Conservation (phyloP, 2,113 vertebrate genomes). For the Pelobates fuscus region DNA sequence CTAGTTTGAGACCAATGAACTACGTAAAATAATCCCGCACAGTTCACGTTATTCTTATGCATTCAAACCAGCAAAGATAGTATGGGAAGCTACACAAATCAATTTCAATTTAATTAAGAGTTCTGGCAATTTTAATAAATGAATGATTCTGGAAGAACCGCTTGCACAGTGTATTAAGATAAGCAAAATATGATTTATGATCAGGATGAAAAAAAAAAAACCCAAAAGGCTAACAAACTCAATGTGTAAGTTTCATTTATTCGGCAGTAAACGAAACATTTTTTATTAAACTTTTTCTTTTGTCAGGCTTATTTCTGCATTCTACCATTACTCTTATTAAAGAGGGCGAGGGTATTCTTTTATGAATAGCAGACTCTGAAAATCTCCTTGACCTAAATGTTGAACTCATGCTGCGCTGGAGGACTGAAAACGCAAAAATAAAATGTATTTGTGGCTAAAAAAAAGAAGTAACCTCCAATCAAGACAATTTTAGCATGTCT, state of each 20-base stretch:
- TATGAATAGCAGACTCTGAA: conserved; percentile 10
- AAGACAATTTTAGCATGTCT: background rate
- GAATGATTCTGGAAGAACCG: background rate
- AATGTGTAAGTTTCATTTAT: background rate
- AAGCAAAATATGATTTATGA: background rate
- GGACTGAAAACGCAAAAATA: conserved; percentile 6
- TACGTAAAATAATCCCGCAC: no score
- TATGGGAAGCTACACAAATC: no score
- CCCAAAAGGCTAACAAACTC: background rate
- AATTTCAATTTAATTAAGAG: background rate
- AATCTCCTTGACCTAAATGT: conserved; percentile 13
- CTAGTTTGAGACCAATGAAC: no score
- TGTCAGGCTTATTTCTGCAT: background rate
- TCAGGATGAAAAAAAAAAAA: background rate
- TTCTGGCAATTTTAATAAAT: background rate
- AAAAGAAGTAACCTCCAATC: background rate
- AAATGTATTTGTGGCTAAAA: background rate
- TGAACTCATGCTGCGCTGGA: conserved; percentile 6
- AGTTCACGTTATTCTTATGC: no score
- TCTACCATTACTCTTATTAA: background rate
- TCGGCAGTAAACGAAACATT: background rate
- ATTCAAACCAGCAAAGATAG: no score
- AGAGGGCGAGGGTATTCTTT: background rate
- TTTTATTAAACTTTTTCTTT: background rate
- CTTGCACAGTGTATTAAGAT: background rate